Conservation (phyloP, 2,797 vertebrate species). For the Pseudocheirus occidentalis region DNA sequence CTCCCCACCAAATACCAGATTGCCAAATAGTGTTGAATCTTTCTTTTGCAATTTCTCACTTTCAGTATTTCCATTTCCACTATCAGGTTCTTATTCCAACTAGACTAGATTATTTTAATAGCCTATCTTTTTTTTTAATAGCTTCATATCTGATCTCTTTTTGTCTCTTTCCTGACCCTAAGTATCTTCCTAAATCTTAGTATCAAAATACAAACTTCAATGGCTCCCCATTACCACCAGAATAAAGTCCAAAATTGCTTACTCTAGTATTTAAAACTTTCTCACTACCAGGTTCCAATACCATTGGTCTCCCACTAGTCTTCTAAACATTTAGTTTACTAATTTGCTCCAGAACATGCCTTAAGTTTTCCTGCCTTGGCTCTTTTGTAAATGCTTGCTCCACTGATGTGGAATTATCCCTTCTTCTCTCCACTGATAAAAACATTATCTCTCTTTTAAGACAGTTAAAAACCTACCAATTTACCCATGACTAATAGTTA, state of each 20-base stretch:
- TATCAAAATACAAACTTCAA: not conserved
- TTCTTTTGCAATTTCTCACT: not conserved
- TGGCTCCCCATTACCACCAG: not conserved
- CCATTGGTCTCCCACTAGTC: too few relatives aligned
- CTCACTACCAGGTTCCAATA: not conserved
- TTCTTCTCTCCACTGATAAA: not conserved
- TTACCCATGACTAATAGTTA: not conserved
- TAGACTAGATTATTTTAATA: not conserved
- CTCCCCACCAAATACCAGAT: not conserved
- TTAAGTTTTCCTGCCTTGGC: not conserved
- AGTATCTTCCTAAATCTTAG: not conserved
- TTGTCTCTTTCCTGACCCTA: not conserved
- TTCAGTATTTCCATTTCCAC: not conserved
- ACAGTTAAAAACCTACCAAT: constrained; percentile 1
- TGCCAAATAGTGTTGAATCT: not conserved
- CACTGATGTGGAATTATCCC: not conserved
- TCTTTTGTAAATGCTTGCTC: constrained; percentile 1
- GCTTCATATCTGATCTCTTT: not conserved
- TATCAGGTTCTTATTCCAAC: not conserved
- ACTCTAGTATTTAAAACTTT: not conserved
- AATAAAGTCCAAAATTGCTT: not conserved
- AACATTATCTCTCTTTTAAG: not conserved
- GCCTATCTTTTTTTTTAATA: not conserved
- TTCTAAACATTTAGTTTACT: not conserved
- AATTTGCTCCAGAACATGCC: not conserved